phyloP scores from a whole-genome alignment of 2,113 vertebrate genomes.

The Equus quagga region DNA sequence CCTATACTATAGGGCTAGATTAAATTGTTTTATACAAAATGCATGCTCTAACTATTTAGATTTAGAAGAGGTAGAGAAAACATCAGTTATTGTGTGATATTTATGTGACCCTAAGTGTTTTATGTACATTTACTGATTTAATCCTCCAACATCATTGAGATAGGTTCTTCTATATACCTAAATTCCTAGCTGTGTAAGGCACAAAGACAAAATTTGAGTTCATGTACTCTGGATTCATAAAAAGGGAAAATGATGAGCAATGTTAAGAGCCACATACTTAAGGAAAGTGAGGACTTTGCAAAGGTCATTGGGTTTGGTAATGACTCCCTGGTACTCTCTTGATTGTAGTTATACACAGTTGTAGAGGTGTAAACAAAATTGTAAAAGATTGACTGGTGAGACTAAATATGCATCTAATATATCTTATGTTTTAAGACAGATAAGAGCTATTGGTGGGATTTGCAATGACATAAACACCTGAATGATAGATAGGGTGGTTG shows the following conservation, averaged over 20 bases:
- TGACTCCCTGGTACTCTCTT: background rate
- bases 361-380: background rate
- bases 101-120: background rate
- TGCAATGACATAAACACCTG: background rate
- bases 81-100: background rate
- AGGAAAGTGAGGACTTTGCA: background rate
- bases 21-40: background rate
- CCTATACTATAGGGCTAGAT: background rate
- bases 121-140: background rate
- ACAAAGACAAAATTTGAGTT: background rate
- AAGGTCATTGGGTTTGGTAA: background rate
- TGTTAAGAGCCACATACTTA: background rate
- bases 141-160: background rate
- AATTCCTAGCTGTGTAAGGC: background rate
- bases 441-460: background rate
- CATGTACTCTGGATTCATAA: background rate
- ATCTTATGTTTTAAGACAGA: background rate
- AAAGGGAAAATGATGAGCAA: background rate
- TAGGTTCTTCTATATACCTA: background rate
- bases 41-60: background rate
- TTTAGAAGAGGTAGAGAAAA: slow-evolving; percentile 14
- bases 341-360: background rate
- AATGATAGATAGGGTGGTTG: background rate
- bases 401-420: background rate
- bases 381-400: background rate